Evolutionary conservation across 2,888 invertebrate genomes (phyloP).

Genomic region (Seira sanloemensis): DNA sequence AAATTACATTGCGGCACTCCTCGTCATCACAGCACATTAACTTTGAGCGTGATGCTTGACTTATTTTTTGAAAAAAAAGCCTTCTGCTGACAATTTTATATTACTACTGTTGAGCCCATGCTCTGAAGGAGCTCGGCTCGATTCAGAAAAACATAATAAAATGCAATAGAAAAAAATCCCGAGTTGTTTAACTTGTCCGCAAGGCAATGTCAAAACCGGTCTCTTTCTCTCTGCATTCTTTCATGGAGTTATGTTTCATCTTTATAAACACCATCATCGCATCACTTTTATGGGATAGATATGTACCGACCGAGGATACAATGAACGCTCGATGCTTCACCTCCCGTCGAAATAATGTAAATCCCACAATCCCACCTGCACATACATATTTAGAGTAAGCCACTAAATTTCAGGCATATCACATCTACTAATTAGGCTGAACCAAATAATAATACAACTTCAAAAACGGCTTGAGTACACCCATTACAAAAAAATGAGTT

Average conservation of each 20-base stretch:
- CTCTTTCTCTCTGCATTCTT: slow-evolving; percentile 33
- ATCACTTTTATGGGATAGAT: not conserved
- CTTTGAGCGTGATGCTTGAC: slow-evolving; percentile 2
- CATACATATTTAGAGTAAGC: not conserved
- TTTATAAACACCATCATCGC: not conserved
- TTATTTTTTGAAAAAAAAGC: not conserved
- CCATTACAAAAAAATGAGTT: no score
- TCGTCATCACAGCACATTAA: slow-evolving; percentile 14
- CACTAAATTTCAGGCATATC: no score
- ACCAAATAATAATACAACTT: no score
- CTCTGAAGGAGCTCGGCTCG: not conserved
- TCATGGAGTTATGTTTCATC: slow-evolving; percentile 9
- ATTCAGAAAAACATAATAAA: slow-evolving; percentile 10
- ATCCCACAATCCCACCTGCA: not conserved
- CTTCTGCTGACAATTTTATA: not conserved
- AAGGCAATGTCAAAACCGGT: slow-evolving; percentile 53
- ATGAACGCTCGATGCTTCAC: not conserved
- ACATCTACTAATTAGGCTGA: no score
- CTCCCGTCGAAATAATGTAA: not conserved
- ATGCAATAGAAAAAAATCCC: slow-evolving; percentile 17
- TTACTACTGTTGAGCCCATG: not conserved
- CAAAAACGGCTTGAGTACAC: no score
- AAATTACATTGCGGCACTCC: slow-evolving; percentile 23
- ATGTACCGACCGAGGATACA: not conserved
- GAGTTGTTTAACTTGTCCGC: slow-evolving; percentile 53